These are phyloP conservation scores for Diorhabda carinulata DNA, from an alignment of 1,140 invertebrate species.

Conservation along the genomic window DNA sequence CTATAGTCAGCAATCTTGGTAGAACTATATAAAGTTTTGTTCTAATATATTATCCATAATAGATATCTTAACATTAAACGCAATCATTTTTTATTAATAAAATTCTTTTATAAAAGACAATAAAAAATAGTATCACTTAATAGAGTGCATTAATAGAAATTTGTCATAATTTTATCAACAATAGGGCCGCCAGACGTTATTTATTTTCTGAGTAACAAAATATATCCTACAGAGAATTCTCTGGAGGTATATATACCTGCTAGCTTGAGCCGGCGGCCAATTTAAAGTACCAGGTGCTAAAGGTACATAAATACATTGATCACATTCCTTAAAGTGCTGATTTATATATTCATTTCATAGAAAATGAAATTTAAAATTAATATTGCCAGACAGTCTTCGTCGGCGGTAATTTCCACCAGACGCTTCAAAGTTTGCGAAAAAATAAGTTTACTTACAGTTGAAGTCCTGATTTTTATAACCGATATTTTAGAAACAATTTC, in stretches of 20 bases:
- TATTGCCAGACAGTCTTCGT: not conserved
- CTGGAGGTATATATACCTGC: not conserved
- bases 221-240: not conserved
- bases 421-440: constrained; percentile 16
- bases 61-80: too few species aligned
- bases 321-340: not conserved
- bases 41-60: too few species aligned
- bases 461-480: constrained; percentile 20
- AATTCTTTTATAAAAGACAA: too few species aligned
- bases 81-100: too few species aligned
- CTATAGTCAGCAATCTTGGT: too few species aligned
- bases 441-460: constrained; percentile 23
- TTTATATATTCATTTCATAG: constrained; percentile 8
- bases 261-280: not conserved
- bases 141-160: too few species aligned
- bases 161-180: too few species aligned
- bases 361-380: constrained; percentile 11
- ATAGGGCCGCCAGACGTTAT: not conserved
- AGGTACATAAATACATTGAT: not conserved
- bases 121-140: too few species aligned
- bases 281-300: not conserved
- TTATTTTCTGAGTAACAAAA: not conserved
- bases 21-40: too few species aligned
- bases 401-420: constrained; percentile 8
- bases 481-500: constrained; percentile 23